Percentiles rank a stretch among this genome's conserved stretches.
phyloP scores from a whole-genome alignment of 1,140 invertebrate genomes.

The Drosophila tani region DNA sequence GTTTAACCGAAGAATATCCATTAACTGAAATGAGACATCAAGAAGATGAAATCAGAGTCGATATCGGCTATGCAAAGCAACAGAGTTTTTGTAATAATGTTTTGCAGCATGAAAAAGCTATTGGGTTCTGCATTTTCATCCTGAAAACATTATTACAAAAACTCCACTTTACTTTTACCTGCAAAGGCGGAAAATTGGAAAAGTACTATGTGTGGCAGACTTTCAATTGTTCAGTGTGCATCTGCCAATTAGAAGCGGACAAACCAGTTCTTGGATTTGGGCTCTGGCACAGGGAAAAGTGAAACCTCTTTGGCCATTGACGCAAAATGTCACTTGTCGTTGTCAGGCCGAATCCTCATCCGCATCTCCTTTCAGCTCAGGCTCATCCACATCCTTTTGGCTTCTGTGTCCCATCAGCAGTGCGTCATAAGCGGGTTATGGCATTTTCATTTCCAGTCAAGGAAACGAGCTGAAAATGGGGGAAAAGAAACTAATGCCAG shows the following conservation, averaged over 20 bases:
- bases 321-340: conserved; percentile 45
- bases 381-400: conserved; percentile 10
- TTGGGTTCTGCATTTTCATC: no score
- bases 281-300: conserved; percentile 4
- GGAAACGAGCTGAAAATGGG: conserved; percentile 24
- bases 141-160: no score
- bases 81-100: not conserved
- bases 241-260: conserved; percentile 59
- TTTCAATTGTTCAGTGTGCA: conserved; percentile 46
- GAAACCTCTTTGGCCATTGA: conserved; percentile 56
- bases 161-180: not conserved
- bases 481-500: not conserved
- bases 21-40: conserved; percentile 26
- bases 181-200: conserved; percentile 2
- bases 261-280: conserved; percentile 10
- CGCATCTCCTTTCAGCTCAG: not conserved
- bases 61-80: no score
- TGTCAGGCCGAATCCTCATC: conserved; percentile 40
- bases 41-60: not conserved
- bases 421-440: conserved; percentile 74
- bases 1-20: conserved; percentile 17
- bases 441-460: conserved; percentile 54
- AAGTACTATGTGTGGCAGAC: not conserved
- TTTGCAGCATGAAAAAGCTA: not conserved
- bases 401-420: conserved; percentile 24